These are phyloP conservation scores for Ciona savignyi DNA, from an alignment of 23 tunicate species.

Conservation along the genomic window DNA sequence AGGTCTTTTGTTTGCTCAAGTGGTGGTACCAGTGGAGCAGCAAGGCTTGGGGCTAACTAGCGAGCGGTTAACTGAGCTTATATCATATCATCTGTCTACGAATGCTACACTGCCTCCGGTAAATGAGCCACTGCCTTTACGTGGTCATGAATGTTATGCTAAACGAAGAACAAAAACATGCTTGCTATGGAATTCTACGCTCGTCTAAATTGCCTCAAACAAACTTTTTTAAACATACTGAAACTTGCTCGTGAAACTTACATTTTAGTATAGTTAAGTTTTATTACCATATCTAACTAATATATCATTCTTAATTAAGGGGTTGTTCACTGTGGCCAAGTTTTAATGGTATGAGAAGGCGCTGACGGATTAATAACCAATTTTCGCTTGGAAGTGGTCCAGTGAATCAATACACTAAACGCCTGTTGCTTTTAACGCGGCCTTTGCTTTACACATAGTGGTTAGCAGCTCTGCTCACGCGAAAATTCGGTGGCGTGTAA, in stretches of 20 bases:
- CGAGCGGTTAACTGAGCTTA: neutral
- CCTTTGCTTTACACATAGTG: neutral
- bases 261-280: neutral
- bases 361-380: neutral
- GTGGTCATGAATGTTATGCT: neutral
- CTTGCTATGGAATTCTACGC: too few species aligned
- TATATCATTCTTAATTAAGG: neutral
- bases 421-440: neutral
- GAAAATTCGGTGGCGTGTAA: neutral
- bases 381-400: neutral
- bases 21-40: neutral
- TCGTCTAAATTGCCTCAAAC: too few species aligned
- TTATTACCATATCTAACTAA: neutral
- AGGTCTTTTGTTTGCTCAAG: neutral
- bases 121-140: too few species aligned
- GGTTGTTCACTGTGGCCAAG: neutral
- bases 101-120: constrained; percentile 1
- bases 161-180: too few species aligned
- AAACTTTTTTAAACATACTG: neutral
- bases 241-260: neutral
- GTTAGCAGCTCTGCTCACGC: neutral
- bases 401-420: neutral
- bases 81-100: neutral
- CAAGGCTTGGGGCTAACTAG: constrained; percentile 1
- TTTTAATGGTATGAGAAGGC: neutral